Evolutionary conservation across 2,797 vertebrate species (phyloP), one percentile per base, ranked within the genome.

Genomic region (Hydrophis major): DNA sequence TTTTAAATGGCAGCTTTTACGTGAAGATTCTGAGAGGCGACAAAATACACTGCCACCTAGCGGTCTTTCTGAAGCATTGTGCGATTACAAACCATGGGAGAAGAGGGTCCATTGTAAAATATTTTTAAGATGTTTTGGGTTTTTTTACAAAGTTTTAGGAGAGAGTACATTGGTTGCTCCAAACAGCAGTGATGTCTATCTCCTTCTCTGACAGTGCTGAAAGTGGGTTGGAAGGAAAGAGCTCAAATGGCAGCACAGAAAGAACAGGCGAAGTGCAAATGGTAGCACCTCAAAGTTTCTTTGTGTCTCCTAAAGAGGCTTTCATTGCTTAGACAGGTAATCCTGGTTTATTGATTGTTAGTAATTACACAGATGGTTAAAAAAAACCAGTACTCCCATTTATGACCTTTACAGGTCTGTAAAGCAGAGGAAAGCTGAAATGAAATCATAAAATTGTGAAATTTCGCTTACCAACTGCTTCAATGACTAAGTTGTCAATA

Each of bases 1-100:
- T 91, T 83, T 60, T 74, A 66, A 61, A 16, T 18, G 32, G 4
- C 13, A 90, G n/a, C n/a, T 14, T 74, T 90, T 55, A 78, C 53
- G 60, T 61, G 42, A 56, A 88, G 8, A 32, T 91, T 18, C 47
- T 88, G 25, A 86, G 12, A 86, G 12, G 25, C n/a, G 57, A 91
- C 86, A 86, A 91, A 63, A 89, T 28, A 20, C 91, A 89, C 90
- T 93, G 90, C 90, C 93, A 93, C 86, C 93, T 91, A 63, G 90
- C 57, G 93, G 93, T 59, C 47, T 86, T 2, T 86, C 56, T 63
- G 2, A 47, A 55, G 92, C 83, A 91, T 32, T 86, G 32, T 12
- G 14, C 22, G 2, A 25, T 47, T 12, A 7, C 28, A 63, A 90
- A 55, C 28, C 16, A 22, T 2, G 13, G 3, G 10, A 47, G 27